Base-by-base conservation (phyloP, 2,113 vertebrate species). In the Neopipo cinnamomea region DNA sequence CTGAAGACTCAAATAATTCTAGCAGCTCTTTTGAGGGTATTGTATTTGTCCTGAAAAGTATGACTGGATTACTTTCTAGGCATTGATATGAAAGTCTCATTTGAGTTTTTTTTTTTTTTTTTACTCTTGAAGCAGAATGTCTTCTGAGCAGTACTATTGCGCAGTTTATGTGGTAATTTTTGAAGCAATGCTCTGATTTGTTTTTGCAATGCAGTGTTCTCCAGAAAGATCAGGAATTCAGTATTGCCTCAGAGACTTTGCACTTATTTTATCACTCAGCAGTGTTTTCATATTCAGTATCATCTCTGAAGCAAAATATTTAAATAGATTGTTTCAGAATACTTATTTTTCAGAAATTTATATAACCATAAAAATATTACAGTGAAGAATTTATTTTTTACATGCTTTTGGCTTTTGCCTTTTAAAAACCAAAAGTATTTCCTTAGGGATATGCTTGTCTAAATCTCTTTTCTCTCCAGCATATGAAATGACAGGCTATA, bases 401-500 rank as follows among this genome's bases (percentile, higher is more conserved):
- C 35, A 47, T 76, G 42, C n/a, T 89, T 96, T 96, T 91, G 71
- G 8, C 68, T 59, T 97, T 91, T 96, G 30, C 37, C 80, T 93
- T 95, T 91, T 74, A 49, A 82, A 95, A 96, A 35, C 23, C 58
- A 73, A 73, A 93, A 88, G 52, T 31, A 92, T 83, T 92, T 96
- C 87, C 88, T 91, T 85, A 52, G 93, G 91, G 96, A 96, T 95
- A 93, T 87, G 28, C 88, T 93, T 97, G 90, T 97, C 97, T 94
- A 94, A 96, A 95, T 97, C 94, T 89, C 93, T 98, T 97, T 97
- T 97, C 79, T 95, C 76, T 74, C 77, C 75, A 96, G 88, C 59
- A 96, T 96, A 85, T 87, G 93, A 97, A 96, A 97, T 97, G 97
- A 96, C 97, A 98, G 95, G 53, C 96, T 95, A 95, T 98, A 97